Evolutionary conservation across 2,113 vertebrate genomes (phyloP).

Genomic region (Scartelaos histophorus): DNA sequence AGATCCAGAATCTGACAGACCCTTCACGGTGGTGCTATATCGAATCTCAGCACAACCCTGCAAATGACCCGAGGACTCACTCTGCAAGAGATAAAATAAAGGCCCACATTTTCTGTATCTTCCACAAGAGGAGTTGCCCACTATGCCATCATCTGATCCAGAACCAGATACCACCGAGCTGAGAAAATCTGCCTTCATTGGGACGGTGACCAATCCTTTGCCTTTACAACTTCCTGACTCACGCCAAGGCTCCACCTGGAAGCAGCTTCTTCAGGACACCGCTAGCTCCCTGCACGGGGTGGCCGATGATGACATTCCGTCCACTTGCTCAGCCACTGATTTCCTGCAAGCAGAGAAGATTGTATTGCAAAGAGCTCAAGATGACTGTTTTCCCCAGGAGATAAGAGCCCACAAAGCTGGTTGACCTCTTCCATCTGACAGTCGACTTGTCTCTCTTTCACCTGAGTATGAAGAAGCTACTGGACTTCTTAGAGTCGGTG

Average conservation of each 20-base stretch:
- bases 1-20: not conserved
- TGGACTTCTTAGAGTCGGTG: slow-evolving; percentile 12
- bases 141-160: too few species aligned
- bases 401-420: slow-evolving; percentile 1
- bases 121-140: not conserved
- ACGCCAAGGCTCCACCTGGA: not conserved
- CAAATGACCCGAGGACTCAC: not conserved
- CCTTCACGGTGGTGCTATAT: not conserved
- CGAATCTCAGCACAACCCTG: too few species aligned
- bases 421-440: not conserved
- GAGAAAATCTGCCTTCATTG: too few species aligned
- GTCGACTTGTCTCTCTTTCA: slow-evolving; percentile 1
- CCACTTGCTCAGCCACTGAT: not conserved
- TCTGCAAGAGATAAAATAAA: not conserved
- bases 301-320: slow-evolving; percentile 32
- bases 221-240: not conserved
- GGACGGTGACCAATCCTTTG: not conserved
- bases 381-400: slow-evolving; percentile 3
- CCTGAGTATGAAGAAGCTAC: not conserved
- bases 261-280: not conserved
- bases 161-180: too few species aligned
- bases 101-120: not conserved
- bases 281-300: not conserved
- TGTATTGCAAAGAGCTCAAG: not conserved
- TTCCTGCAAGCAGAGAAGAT: slow-evolving; percentile 5